Evolutionary conservation across 2,113 vertebrate genomes (phyloP).

Genomic region (Penelope pileata): DNA sequence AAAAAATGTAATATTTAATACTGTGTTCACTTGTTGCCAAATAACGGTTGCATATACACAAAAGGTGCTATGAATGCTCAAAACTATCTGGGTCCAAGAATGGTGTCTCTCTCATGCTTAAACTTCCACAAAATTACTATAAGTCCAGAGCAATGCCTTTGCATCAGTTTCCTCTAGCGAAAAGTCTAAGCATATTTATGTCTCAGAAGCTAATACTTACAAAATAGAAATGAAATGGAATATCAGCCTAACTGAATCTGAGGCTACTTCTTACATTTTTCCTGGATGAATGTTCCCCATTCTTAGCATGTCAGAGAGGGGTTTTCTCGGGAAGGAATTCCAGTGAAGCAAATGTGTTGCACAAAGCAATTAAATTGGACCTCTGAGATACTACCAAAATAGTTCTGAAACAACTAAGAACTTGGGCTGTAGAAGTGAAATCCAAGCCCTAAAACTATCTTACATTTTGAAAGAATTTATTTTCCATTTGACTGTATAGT

Average conservation of each 20-base stretch:
- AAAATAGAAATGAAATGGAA: neutral
- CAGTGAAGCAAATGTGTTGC: neutral
- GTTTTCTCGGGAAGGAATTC: neutral
- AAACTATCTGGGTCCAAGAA: neutral
- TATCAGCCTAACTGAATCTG: neutral
- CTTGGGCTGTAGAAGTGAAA: neutral
- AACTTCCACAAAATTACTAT: neutral
- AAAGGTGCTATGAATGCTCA: neutral
- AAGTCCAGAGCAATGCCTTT: neutral
- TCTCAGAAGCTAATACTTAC: neutral
- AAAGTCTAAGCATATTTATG: neutral
- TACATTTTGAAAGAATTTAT: neutral
- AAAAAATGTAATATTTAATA: no score
- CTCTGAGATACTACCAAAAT: neutral
- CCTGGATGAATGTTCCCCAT: neutral
- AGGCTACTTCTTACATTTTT: neutral
- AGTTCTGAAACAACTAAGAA: neutral
- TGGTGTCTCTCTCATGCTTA: neutral
- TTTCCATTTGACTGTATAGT: neutral
- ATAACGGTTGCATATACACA: no score
- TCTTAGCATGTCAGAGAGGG: neutral
- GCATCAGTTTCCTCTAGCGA: no score
- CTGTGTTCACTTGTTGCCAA: neutral
- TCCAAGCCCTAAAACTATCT: neutral
- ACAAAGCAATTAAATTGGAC: neutral